A percentile compares a stretch with the other conserved stretches of the same genome.
Evolutionary conservation across 1,140 invertebrate species (phyloP).

Genomic region (Drosophila setifemur): DNA sequence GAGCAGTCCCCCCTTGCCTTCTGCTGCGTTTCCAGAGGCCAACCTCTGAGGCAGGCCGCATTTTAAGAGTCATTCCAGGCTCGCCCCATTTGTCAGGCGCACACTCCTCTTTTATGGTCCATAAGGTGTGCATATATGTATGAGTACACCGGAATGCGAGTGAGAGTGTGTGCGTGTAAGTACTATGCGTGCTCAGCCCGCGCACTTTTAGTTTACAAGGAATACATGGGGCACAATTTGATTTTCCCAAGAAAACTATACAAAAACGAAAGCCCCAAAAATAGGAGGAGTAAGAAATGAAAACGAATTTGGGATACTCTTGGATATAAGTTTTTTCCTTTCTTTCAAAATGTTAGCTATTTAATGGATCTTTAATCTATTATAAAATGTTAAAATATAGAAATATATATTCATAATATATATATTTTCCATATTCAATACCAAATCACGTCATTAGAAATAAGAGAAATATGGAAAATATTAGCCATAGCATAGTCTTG

Average conservation of each 20-base stretch:
- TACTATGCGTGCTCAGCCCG: conserved; percentile 39
- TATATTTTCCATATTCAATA: too few species aligned
- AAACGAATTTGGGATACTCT: not conserved
- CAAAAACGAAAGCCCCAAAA: conserved; percentile 24
- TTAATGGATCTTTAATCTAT: too few species aligned
- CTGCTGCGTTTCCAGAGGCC: not conserved
- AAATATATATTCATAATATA: too few species aligned
- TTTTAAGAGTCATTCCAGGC: conserved; percentile 41
- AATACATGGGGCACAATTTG: conserved; percentile 48
- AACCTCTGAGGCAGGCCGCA: conserved; percentile 24
- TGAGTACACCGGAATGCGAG: conserved; percentile 6
- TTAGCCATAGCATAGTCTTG: too few species aligned
- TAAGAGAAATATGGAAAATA: too few species aligned
- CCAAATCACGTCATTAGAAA: too few species aligned
- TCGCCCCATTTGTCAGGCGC: conserved; percentile 33
- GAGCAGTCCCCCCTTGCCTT: conserved; percentile 10
- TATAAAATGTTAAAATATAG: too few species aligned
- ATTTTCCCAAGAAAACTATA: conserved; percentile 53
- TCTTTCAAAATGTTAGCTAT: too few species aligned
- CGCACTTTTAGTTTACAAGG: conserved; percentile 56
- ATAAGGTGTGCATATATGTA: conserved; percentile 50
- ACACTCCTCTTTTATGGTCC: conserved; percentile 52
- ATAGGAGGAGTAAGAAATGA: not conserved
- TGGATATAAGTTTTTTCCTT: conserved; percentile 6
- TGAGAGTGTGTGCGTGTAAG: not conserved